Evolutionary conservation across 2,797 vertebrate genomes (phyloP).

Genomic region (Sardinella longiceps): DNA sequence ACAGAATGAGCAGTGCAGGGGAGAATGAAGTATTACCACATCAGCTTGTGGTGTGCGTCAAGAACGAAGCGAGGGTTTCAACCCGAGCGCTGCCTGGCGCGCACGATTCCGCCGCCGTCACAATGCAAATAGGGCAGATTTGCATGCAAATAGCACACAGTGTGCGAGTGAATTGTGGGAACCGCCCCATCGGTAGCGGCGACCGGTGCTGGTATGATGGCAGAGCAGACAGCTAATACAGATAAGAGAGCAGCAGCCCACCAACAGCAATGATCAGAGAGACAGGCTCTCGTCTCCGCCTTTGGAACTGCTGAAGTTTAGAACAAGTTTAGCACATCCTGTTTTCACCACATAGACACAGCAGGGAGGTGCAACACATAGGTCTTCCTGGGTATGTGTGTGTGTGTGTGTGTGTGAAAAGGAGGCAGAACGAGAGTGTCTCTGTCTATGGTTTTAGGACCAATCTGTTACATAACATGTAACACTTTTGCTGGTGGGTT

Average conservation of each 20-base stretch:
- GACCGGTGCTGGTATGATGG: background rate
- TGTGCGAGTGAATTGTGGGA: constrained; percentile 65
- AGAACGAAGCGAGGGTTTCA: constrained; percentile 56
- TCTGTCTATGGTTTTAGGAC: background rate
- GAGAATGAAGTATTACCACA: constrained; percentile 32
- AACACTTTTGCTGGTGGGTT: too few species aligned
- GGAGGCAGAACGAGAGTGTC: background rate
- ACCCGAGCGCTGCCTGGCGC: constrained; percentile 59
- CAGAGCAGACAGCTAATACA: constrained; percentile 3
- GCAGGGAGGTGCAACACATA: background rate
- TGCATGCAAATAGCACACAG: constrained; percentile 69
- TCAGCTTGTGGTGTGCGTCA: constrained; percentile 32
- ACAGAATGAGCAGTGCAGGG: background rate
- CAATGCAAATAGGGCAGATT: constrained; percentile 68
- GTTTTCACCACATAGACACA: background rate
- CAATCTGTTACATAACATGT: too few species aligned
- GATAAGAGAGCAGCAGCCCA: constrained; percentile 1
- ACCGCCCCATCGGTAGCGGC: constrained; percentile 18
- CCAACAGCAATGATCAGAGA: background rate
- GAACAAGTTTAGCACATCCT: background rate
- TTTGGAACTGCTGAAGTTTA: background rate
- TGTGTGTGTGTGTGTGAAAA: background rate
- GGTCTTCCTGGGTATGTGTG: constrained; percentile 13
- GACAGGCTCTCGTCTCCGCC: background rate
- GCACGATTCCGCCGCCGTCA: constrained; percentile 67